phyloP scores from a whole-genome alignment of 2,113 vertebrate species.

The Proterorhinus semilunaris region DNA sequence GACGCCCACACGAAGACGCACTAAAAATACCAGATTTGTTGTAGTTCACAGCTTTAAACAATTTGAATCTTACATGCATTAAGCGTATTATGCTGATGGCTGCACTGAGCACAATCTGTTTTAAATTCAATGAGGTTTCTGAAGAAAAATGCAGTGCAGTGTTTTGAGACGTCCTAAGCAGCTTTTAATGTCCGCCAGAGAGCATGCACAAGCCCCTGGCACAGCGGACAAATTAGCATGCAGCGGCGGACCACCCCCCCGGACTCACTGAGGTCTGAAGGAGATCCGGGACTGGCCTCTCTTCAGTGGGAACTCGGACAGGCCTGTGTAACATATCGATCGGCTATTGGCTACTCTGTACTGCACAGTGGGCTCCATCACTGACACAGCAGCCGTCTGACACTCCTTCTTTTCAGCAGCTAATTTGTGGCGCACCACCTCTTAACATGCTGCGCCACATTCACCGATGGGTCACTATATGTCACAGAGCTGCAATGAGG shows the following conservation, averaged over 20 bases:
- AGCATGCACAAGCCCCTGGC: constrained; percentile 25
- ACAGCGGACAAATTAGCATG: constrained; percentile 56
- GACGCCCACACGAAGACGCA: not conserved
- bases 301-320: constrained; percentile 34
- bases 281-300: constrained; percentile 42
- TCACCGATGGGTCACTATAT: constrained; percentile 46
- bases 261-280: constrained; percentile 64
- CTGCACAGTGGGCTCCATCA: constrained; percentile 58
- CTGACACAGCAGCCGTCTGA: constrained; percentile 46
- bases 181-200: constrained; percentile 46
- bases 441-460: constrained; percentile 51
- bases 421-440: constrained; percentile 55
- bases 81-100: constrained; percentile 29
- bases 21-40: not conserved
- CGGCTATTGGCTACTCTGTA: constrained; percentile 45
- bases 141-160: constrained; percentile 14
- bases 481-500: constrained; percentile 49
- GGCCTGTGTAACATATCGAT: constrained; percentile 64
- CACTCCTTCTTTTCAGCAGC: constrained; percentile 58
- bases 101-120: constrained; percentile 22
- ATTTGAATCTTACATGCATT: constrained; percentile 9
- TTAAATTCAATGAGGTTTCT: constrained; percentile 24
- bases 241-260: constrained; percentile 32
- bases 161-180: constrained; percentile 45
- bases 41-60: not conserved